phyloP scores from a whole-genome alignment of 1,140 invertebrate genomes.

The Drosophila simulans region DNA sequence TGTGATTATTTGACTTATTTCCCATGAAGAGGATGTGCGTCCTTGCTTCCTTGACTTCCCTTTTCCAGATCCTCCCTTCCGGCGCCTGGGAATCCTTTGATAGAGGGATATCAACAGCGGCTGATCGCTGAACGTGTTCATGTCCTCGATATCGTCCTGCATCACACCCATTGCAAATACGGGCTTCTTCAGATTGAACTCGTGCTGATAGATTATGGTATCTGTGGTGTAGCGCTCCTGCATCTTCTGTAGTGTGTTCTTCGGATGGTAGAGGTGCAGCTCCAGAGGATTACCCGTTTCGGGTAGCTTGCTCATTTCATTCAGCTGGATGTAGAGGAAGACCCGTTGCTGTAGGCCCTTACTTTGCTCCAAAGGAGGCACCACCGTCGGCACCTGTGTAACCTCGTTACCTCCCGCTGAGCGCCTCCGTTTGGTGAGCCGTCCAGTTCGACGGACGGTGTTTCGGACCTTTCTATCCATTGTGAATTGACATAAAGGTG shows the following conservation, averaged over 20 bases:
- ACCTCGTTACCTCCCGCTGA: neutral
- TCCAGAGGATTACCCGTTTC: slow-evolving; percentile 47
- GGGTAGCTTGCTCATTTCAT: slow-evolving; percentile 51
- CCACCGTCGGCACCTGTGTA: neutral
- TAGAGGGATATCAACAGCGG: slow-evolving; percentile 66
- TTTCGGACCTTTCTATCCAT: neutral
- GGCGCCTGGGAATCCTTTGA: slow-evolving; percentile 54
- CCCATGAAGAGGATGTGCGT: neutral
- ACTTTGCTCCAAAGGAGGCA: neutral
- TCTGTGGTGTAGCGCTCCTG: slow-evolving; percentile 67
- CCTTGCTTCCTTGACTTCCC: neutral
- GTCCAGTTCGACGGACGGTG: neutral
- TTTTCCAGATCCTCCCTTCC: slow-evolving; percentile 3
- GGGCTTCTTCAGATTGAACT: slow-evolving; percentile 53
- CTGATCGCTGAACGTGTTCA: slow-evolving; percentile 72
- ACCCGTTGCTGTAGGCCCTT: slow-evolving; percentile 44
- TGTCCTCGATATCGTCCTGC: slow-evolving; percentile 70
- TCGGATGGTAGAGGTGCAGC: slow-evolving; percentile 63
- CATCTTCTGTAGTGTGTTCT: slow-evolving; percentile 68
- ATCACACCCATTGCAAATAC: slow-evolving; percentile 60
- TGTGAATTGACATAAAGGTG: slow-evolving; percentile 9
- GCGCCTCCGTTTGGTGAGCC: neutral
- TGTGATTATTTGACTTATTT: neutral
- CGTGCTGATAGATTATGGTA: slow-evolving; percentile 60
- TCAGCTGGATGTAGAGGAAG: slow-evolving; percentile 70